These are phyloP conservation scores for Tragelaphus imberbis DNA, from an alignment of 2,113 vertebrate species.

Conservation along the genomic window DNA sequence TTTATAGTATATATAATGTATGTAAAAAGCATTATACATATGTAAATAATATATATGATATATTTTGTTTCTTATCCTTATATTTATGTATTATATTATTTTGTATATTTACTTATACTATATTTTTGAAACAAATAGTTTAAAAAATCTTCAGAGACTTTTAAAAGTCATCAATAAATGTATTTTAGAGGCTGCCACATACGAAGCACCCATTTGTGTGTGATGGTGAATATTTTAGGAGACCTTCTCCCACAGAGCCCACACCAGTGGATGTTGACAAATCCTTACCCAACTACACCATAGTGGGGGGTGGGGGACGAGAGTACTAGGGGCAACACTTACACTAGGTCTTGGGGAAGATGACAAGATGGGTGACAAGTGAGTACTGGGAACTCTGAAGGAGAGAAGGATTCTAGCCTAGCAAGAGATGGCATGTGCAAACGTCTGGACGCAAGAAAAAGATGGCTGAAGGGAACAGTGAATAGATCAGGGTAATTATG, in stretches of 20 bases:
- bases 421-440: background rate
- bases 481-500: background rate
- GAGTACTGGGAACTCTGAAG: background rate
- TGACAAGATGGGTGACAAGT: background rate
- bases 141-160: background rate
- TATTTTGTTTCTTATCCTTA: background rate
- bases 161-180: background rate
- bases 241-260: background rate
- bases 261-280: background rate
- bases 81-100: background rate
- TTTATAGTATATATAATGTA: too few species aligned
- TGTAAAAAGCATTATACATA: too few species aligned
- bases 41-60: too few species aligned
- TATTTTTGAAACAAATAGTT: background rate
- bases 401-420: background rate
- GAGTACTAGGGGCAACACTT: rapidly evolving
- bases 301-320: rapidly evolving
- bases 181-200: background rate
- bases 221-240: background rate
- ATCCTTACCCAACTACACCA: rapidly evolving
- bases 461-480: background rate
- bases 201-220: background rate
- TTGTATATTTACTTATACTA: background rate
- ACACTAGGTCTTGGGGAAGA: background rate
- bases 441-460: background rate